Percentiles rank a stretch among this genome's conserved stretches.
phyloP scores from a whole-genome alignment of 2,888 invertebrate species.

The Sinohyriopsis cumingii region DNA sequence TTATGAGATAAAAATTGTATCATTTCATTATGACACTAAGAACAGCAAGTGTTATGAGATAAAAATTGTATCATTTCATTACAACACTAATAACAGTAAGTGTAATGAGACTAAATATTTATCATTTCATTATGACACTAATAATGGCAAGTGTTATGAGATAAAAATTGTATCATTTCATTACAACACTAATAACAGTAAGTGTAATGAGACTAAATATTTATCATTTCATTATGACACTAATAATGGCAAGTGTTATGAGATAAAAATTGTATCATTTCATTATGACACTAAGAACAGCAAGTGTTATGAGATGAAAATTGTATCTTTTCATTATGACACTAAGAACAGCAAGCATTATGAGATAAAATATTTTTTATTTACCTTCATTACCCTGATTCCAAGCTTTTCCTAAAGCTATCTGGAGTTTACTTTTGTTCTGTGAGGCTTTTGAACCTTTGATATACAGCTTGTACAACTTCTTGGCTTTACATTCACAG shows the following conservation, averaged over 20 bases:
- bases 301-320: background rate
- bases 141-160: background rate
- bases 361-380: background rate
- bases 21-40: background rate
- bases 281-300: background rate
- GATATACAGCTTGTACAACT: constrained; percentile 34
- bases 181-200: background rate
- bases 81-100: background rate
- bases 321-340: background rate
- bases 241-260: background rate
- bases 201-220: background rate
- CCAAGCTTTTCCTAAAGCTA: constrained; percentile 34
- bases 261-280: background rate
- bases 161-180: background rate
- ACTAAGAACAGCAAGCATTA: too few species aligned
- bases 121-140: background rate
- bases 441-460: constrained; percentile 22
- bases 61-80: background rate
- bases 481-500: constrained; percentile 23
- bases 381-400: constrained; percentile 33
- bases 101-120: background rate
- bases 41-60: background rate
- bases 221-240: background rate
- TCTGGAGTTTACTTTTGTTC: constrained; percentile 13
- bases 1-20: background rate